A percentile compares a stretch with the other conserved stretches of the same genome.
Conservation (phyloP, 2,888 invertebrate species). For the Dendrolimus pini region DNA sequence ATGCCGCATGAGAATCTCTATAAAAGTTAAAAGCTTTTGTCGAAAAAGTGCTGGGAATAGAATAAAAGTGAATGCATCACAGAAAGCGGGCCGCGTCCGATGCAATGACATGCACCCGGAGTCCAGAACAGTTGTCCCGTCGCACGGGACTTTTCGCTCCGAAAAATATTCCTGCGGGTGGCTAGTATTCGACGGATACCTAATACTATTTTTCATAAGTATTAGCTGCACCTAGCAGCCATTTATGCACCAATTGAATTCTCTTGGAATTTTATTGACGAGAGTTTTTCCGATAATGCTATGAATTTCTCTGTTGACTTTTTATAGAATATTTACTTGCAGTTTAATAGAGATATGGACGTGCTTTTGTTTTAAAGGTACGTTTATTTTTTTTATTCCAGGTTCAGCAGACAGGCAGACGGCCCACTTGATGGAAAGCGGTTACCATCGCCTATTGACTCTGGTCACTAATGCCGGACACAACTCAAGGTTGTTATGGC, state of each 20-base stretch:
- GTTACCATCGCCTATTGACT: too few relatives aligned
- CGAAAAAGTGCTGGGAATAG: constrained; percentile 50
- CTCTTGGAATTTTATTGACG: not conserved
- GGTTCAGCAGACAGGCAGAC: too few relatives aligned
- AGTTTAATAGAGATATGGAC: not conserved
- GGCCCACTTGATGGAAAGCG: too few relatives aligned
- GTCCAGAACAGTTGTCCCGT: constrained; percentile 39
- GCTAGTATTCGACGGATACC: not conserved
- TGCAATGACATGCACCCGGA: constrained; percentile 32
- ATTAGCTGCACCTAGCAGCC: not conserved
- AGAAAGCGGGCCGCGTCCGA: constrained; percentile 48
- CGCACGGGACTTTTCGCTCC: not conserved
- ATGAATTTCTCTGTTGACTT: too few relatives aligned
- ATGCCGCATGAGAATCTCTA: constrained; percentile 50
- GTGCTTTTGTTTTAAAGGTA: too few relatives aligned
- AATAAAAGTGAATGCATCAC: constrained; percentile 53
- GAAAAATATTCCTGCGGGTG: not conserved
- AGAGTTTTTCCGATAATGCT: too few relatives aligned
- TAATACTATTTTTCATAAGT: not conserved
- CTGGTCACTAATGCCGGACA: too few relatives aligned
- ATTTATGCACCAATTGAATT: not conserved
- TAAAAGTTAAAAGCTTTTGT: constrained; percentile 71
- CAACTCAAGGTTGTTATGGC: too few relatives aligned
- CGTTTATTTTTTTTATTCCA: too few relatives aligned
- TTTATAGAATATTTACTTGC: too few relatives aligned